Evolutionary conservation across 2,113 vertebrate genomes (phyloP).

Genomic region (Fulica atra): DNA sequence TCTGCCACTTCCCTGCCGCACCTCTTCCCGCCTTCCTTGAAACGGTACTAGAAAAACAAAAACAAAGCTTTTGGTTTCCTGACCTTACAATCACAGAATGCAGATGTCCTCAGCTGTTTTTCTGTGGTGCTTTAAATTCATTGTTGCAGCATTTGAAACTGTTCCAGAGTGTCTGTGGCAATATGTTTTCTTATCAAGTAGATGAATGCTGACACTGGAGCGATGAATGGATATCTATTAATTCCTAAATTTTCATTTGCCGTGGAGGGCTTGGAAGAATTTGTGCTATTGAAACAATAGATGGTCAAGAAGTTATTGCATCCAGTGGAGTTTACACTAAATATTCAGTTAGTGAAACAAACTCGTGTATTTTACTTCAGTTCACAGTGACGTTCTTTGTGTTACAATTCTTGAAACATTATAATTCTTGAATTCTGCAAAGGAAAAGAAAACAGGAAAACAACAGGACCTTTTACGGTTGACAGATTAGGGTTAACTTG

Average conservation of each 20-base stretch:
- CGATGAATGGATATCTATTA: background rate
- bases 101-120: conserved; percentile 6
- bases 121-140: background rate
- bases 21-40: background rate
- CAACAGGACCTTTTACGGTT: background rate
- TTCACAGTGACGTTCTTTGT: background rate
- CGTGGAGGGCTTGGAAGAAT: background rate
- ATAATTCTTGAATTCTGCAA: background rate
- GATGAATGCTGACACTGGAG: background rate
- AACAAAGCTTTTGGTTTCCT: conserved; percentile 43
- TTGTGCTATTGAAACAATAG: background rate
- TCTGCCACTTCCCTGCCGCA: background rate
- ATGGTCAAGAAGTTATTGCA: background rate
- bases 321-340: background rate
- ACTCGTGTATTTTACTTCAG: background rate
- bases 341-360: background rate
- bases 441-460: background rate
- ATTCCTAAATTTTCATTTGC: background rate
- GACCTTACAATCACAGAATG: background rate
- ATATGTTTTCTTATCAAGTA: background rate
- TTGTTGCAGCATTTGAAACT: conserved; percentile 11
- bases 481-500: background rate
- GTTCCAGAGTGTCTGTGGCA: background rate
- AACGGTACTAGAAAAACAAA: background rate
- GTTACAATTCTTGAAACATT: background rate